Conservation (phyloP, 2,113 vertebrate genomes). For the Plecotus auritus region DNA sequence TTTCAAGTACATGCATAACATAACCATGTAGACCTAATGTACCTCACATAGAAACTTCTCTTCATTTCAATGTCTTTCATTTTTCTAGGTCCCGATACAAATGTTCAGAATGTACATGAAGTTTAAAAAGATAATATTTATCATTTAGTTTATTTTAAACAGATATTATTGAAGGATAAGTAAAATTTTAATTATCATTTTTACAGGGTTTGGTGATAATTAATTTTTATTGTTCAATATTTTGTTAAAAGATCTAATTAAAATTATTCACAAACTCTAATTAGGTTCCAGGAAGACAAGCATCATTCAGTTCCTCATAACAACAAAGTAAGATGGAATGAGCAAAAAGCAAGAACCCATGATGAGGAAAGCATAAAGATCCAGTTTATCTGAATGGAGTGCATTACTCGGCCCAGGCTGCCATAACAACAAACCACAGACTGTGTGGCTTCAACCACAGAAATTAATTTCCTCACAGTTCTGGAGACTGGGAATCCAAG, state of each 20-base stretch:
- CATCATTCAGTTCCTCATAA: not conserved
- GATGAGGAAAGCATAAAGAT: not conserved
- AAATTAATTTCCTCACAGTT: not conserved
- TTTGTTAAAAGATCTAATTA: slow-evolving; percentile 56
- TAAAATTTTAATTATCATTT: slow-evolving; percentile 21
- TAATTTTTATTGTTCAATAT: slow-evolving; percentile 60
- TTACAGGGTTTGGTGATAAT: slow-evolving; percentile 26
- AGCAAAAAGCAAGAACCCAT: not conserved
- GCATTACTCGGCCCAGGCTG: not conserved
- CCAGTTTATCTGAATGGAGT: not conserved
- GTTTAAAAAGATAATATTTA: not conserved
- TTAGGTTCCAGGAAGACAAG: slow-evolving; percentile 10
- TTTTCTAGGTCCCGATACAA: not conserved
- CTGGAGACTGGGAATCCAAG: not conserved
- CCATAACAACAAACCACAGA: not conserved
- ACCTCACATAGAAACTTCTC: not conserved
- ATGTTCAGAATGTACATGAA: not conserved
- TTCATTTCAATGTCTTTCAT: not conserved
- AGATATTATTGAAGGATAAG: not conserved
- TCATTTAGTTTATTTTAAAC: slow-evolving; percentile 15
- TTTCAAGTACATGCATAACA: not conserved
- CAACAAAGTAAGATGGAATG: not conserved
- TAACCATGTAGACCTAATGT: not conserved
- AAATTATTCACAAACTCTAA: slow-evolving; percentile 49
- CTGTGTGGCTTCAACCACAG: not conserved